Base-by-base conservation (phyloP, 2,888 invertebrate species). In the Oxycera nigricornis region DNA sequence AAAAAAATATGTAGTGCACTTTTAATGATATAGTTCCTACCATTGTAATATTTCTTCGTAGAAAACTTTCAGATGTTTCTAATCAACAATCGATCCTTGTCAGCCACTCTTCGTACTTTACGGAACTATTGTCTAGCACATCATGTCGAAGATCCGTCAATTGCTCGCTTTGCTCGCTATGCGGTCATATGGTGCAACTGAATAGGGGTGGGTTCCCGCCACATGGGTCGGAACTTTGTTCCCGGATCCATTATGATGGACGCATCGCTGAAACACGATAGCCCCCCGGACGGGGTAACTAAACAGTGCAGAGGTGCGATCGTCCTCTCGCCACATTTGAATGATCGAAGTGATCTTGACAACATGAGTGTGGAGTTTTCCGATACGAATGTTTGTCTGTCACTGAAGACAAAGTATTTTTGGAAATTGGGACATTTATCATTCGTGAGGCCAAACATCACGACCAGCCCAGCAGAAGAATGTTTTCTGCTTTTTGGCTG, bases 361-460 rank as follows among this genome's bases (percentile, higher is more conserved):
- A 39, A 65, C 30, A 9, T 35, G 31, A 30, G 26, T 17, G 30
- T 52, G 55, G 14, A 55, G 31, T 35, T 50, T 26, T 46, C 31
- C 11, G 30, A 70, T 65, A 26, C 26, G 39, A 41, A 65, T 41
- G 41, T 65, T 65, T 22, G 31, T 17, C 65, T 70, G 70, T 70
- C 70, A 52, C 31, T n/a, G 17, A 30, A 70, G 70, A 70, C 70
- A 70, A 70, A 70, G 70, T 70, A 70, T 70, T 70, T 70, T 70
- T 70, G 70, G 70, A 70, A 70, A 70, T 70, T 70, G 52, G 70
- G 70, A 55, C 70, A 70, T 70, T 52, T 70, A 55, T 70, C 70
- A 70, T 70, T 52, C 30, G 70, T 7, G 46, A 46, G 46, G 46
- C 3, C 2, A 7, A 46, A 46, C 14, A 46, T 11, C 28, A 26